These are phyloP conservation scores for Stichopus horrens DNA, from an alignment of 53 echinoderm and acorn worm species.

Conservation along the genomic window DNA sequence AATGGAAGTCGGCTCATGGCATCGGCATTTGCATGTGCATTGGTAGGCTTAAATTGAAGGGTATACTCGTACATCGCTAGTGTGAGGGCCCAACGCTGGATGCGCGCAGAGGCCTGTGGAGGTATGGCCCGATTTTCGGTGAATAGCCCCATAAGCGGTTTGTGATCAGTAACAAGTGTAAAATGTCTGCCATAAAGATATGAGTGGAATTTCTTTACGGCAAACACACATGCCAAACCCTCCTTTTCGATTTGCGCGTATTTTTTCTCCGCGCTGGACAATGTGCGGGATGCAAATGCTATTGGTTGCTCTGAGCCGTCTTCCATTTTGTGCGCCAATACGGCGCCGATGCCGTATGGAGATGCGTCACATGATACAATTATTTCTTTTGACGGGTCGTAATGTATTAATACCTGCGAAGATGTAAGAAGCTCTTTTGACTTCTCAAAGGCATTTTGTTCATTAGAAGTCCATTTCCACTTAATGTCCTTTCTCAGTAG, in stretches of 20 bases:
- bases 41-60: slow-evolving; percentile 7
- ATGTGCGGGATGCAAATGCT: slow-evolving; percentile 45
- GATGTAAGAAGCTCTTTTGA: slow-evolving; percentile 41
- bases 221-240: slow-evolving; percentile 49
- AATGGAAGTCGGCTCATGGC: slow-evolving; percentile 63
- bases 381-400: slow-evolving; percentile 49
- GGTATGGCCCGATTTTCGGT: slow-evolving; percentile 49
- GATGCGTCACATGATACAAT: slow-evolving; percentile 63
- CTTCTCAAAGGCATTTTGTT: slow-evolving; percentile 51
- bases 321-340: slow-evolving; percentile 55
- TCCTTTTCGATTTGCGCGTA: slow-evolving; percentile 57
- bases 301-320: slow-evolving; percentile 49
- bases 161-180: slow-evolving; percentile 57
- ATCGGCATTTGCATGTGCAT: slow-evolving; percentile 58
- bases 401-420: slow-evolving; percentile 51
- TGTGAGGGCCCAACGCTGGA: slow-evolving; percentile 40
- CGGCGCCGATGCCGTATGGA: slow-evolving; percentile 61
- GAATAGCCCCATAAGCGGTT: slow-evolving; percentile 58
- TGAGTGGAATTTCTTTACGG: slow-evolving; percentile 52
- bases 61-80: slow-evolving; percentile 20
- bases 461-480: slow-evolving; percentile 49
- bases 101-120: slow-evolving; percentile 44
- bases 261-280: slow-evolving; percentile 51
- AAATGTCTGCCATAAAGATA: slow-evolving; percentile 46
- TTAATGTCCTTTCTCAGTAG: slow-evolving; percentile 41